Evolutionary conservation across 1,140 invertebrate species (phyloP), one percentile per base, ranked within the genome.

Genomic region (Brachionus manjavacas): DNA sequence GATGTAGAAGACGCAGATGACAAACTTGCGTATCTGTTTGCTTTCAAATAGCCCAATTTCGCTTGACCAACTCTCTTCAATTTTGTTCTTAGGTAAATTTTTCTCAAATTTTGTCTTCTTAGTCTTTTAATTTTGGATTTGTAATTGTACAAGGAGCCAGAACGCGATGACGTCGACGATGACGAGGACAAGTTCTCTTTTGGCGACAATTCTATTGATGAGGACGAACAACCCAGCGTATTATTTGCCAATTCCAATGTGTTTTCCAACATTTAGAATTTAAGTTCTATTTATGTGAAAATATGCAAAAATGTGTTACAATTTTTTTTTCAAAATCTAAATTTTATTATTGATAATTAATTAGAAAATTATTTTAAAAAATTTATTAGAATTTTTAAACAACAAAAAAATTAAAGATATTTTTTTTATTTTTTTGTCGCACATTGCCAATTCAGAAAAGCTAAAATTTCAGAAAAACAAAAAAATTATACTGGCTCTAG

Each of bases 261-360:
- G 20, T 76, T 76, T 76, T 76, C 72, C 72, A 76, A 76, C 72
- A 76, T 76, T 76, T 76, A 76, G 68, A 72, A 72, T 72, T 41
- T 14, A 20, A 3, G 16, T 39, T 4, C 6, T 70, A 2, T 72
- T n/a, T 41, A 72, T 72, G 16, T 41, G 14, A n/a, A 20, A 41
- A 16, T 20, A 20, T 20, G 16, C n/a, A 60, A 60, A 60, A 60
- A 25, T 60, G 16, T 6, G n/a, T 4, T 60, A 9, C 2, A 35
- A 35, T 35, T 35, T 35, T 35, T 35, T 35, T 20, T 23, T 60
- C 20, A 23, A 60, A 20, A 60, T 60, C 52, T 60, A 60, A 60
- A 60, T 60, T 60, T 20, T 1, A 25, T 9, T 9, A 60, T 60
- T 60, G 14, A n/a, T 14, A 31, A 31, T 31, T 31, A 31, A 31